phyloP scores from a whole-genome alignment of 2,888 invertebrate species.

The Steromphala cineraria region DNA sequence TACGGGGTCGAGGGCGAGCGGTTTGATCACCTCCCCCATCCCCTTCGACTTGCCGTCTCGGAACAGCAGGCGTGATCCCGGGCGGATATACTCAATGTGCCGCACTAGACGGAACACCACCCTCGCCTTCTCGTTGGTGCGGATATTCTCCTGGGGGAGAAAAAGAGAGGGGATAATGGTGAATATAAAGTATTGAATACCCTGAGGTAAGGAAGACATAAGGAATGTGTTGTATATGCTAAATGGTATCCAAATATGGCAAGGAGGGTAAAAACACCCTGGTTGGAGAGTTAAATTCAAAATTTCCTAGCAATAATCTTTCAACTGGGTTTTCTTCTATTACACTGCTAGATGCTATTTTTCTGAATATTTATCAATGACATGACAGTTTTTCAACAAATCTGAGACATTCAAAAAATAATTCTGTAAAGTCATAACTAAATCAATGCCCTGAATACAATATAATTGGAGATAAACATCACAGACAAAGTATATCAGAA shows the following conservation, averaged over 20 bases:
- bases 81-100: constrained; percentile 90
- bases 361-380: too few species aligned
- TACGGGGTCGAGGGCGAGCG: neutral
- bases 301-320: neutral
- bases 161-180: neutral
- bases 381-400: too few species aligned
- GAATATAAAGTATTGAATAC: too few species aligned
- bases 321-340: neutral
- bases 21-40: constrained; percentile 83
- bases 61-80: constrained; percentile 87
- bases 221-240: too few species aligned
- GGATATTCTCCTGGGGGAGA: constrained; percentile 69
- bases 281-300: too few species aligned
- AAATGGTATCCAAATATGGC: too few species aligned
- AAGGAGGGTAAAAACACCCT: too few species aligned
- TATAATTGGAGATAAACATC: neutral
- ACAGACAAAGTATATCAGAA: too few species aligned
- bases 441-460: neutral
- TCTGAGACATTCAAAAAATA: too few species aligned
- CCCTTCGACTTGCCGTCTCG: constrained; percentile 90
- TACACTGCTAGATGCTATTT: too few species aligned
- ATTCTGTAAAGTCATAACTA: neutral
- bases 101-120: constrained; percentile 92
- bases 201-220: too few species aligned
- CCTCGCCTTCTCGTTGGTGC: constrained; percentile 90